Base-by-base conservation (phyloP, 2,797 vertebrate species). In the Apodemus agrarius region DNA sequence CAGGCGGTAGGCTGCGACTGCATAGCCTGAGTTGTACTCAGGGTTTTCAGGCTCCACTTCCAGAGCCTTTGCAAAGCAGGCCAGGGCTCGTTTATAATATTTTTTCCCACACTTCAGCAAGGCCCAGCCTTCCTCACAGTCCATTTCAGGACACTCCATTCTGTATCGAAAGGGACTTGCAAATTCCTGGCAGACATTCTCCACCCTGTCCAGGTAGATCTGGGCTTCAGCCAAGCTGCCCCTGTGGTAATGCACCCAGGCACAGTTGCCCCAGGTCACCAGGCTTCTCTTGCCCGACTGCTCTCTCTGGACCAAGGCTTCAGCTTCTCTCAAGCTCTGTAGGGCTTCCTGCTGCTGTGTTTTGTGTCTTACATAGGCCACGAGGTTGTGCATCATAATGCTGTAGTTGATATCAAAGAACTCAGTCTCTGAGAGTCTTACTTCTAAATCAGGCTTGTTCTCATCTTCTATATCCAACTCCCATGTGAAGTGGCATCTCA, bases 101-200 rank as follows among this genome's bases (percentile, higher is more conserved):
- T 97, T 93, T 1, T 0, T 0, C 57, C 98, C 98, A 97, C 99
- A 99, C 54, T 98, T 98, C 88, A 99, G 86, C 29, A 98, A 97
- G 24, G 98, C 97, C 99, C 99, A 99, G 22, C 98, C 99, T 97
- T 99, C 97, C 89, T 99, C 99, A 96, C 98, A 98, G 34, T 95
- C 97, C 57, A 99, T 95, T n/a, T 98, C 98, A 69, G 99, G 98
- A 85, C 98, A 95, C 2, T 97, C 69, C 72, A 95, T 74, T 59
- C 97, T 97, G 34, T 86, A 74, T 4, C 46, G 46, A 7, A 49
- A 49, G 34, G 17, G n/a, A 57, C 80, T 86, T 86, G 83, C 80
- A 88, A 97, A 72, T 0, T 96, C 87, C 94, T 97, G 95, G 86
- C 97, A 98, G 46, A 79, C 97, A 0, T 89, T 82, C 69, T 98